These are phyloP conservation scores for Mormyrus hasselquistii DNA, from an alignment of 2,797 vertebrate species.

Conservation along the genomic window DNA sequence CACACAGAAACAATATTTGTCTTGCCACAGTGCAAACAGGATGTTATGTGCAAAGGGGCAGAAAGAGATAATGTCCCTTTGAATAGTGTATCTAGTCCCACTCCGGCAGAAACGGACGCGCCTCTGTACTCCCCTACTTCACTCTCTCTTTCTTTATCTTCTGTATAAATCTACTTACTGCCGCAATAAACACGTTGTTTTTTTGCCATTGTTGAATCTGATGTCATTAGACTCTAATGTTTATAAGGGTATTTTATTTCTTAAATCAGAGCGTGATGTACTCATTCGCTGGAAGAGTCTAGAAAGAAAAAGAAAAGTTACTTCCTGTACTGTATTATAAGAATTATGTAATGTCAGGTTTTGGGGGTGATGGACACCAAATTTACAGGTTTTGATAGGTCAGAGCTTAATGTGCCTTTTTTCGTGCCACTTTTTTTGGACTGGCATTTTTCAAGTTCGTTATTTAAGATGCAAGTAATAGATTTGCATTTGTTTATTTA, in stretches of 20 bases:
- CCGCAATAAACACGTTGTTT: background rate
- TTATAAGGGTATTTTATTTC: background rate
- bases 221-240: background rate
- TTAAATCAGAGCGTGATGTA: background rate
- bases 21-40: slow-evolving; percentile 66
- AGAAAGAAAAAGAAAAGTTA: background rate
- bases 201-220: background rate
- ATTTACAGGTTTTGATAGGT: background rate
- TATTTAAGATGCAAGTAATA: background rate
- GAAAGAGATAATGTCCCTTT: slow-evolving; percentile 51
- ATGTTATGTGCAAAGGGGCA: slow-evolving; percentile 57
- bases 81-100: background rate
- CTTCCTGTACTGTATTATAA: background rate
- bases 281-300: background rate
- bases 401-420: background rate
- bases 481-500: background rate
- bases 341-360: background rate
- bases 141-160: background rate
- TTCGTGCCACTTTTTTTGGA: background rate
- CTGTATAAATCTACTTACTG: background rate
- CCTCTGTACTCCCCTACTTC: background rate
- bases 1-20: slow-evolving; percentile 61
- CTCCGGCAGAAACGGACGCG: background rate
- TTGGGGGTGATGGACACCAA: background rate
- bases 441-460: background rate